Evolutionary conservation across 2,113 vertebrate species (phyloP), one percentile per base, ranked within the genome.

Genomic region (Craseonycteris thonglongyai): DNA sequence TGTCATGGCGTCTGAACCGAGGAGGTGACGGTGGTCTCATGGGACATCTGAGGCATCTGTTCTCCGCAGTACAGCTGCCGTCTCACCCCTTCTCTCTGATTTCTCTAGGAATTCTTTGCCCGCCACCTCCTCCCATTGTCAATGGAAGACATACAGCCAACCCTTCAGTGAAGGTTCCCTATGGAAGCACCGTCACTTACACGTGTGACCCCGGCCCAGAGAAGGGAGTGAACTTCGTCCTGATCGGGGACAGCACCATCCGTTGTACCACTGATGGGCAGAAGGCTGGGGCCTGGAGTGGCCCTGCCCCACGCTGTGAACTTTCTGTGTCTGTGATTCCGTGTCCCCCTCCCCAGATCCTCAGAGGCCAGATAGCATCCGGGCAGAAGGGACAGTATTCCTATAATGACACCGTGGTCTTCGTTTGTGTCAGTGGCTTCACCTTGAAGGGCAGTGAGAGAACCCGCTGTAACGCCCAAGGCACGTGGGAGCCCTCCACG

Each of bases 361-460:
- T 0, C 21, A 92, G 98, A 0, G 98, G 97, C 35, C 58, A 19
- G 0, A 75, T 97, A 30, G 11, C 18, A 21, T 56, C 89, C n/a
- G 80, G 2, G n/a, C 22, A 1, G 4, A 98, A 92, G 78, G 0
- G 75, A 3, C 86, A 0, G 33, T 98, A 98, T 93, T 59, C 12
- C 0, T 97, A 97, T 90, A 71, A 96, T 5, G 97, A 98, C 7
- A 97, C 93, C 0, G 94, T 98, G 47, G 71, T 15, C 49, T 97
- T 98, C 22, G 51, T 5, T 56, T 98, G 98, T 88, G 30, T 0
- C 0, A 3, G 54, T 76, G 98, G 96, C 38, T 98, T 98, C 96
- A 96, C 95, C 79, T 21, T 98, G 92, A 94, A 93, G 54, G 98
- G 98, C 92, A 93, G 78, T 8, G 2, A 0, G 38, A 78, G 1